phyloP scores from a whole-genome alignment of 2,888 invertebrate species.

The Koerneria pararmatus region DNA sequence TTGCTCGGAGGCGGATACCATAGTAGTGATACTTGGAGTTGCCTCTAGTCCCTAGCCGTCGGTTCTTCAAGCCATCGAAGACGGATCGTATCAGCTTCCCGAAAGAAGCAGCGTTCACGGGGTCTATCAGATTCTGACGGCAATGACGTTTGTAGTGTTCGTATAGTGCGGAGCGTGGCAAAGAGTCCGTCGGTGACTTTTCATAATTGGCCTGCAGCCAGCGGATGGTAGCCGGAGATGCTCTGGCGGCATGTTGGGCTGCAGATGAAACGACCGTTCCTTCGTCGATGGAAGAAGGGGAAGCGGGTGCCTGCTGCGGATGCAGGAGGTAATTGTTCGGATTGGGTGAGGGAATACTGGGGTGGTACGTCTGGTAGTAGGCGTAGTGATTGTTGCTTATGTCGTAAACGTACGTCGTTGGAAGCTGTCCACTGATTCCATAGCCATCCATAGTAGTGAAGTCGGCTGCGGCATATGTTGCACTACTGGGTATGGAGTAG shows the following conservation, averaged over 20 bases:
- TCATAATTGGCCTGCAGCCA: conserved; percentile 98
- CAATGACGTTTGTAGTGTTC: conserved; percentile 91
- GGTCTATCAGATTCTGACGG: conserved; percentile 79
- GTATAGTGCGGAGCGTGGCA: conserved; percentile 90
- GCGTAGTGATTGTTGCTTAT: no score
- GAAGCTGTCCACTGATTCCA: no score
- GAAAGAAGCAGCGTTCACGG: conserved; percentile 98
- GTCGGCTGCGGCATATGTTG: no score
- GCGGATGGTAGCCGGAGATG: conserved; percentile 66
- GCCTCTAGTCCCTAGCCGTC: conserved; percentile 81
- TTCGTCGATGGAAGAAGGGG: no score
- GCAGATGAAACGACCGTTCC: no score
- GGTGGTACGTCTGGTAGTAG: no score
- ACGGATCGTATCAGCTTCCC: conserved; percentile 97
- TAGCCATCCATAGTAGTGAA: no score
- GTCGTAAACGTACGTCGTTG: no score
- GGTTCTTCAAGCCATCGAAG: conserved; percentile 87
- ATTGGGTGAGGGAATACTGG: no score
- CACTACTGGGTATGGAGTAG: no score
- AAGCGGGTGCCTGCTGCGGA: no score
- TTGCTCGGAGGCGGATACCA: conserved; percentile 75
- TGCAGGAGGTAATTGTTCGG: no score
- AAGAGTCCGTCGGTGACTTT: conserved; percentile 86
- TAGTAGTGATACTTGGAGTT: conserved; percentile 83
- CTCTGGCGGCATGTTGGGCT: conserved; percentile 12